Percentiles rank a stretch among this genome's conserved stretches.
These are phyloP conservation scores for Ooceraea biroi DNA, from an alignment of 1,140 invertebrate species.

Conservation along the genomic window DNA sequence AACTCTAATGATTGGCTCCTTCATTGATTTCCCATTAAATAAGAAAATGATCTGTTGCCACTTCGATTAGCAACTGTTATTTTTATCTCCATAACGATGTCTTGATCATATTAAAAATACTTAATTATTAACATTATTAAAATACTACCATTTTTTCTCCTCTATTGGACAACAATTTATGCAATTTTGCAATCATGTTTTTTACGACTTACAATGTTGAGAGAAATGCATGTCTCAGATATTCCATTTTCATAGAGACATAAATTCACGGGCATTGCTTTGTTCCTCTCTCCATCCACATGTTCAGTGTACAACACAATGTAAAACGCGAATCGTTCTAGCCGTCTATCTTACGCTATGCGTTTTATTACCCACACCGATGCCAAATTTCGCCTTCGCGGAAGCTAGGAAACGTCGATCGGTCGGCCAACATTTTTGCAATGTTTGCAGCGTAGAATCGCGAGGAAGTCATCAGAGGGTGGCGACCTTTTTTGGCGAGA, in stretches of 20 bases:
- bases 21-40: background rate
- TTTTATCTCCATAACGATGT: background rate
- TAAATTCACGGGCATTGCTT: slow-evolving; percentile 11
- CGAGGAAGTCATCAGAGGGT: no score
- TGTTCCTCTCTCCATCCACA: no score
- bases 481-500: slow-evolving; percentile 36
- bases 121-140: no score
- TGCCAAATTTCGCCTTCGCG: slow-evolving; percentile 55
- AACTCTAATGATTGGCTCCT: background rate
- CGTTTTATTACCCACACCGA: slow-evolving; percentile 38
- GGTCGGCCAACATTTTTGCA: slow-evolving; percentile 68
- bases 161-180: slow-evolving; percentile 9
- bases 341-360: no score
- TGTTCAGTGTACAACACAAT: slow-evolving; percentile 38
- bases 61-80: background rate
- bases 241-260: slow-evolving; percentile 6
- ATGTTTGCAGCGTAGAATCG: slow-evolving; percentile 26
- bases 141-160: no score
- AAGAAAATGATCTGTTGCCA: background rate
- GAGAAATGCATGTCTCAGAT: slow-evolving; percentile 12
- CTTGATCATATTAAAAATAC: background rate
- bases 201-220: background rate
- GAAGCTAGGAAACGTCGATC: slow-evolving; percentile 76
- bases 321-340: slow-evolving; percentile 28
- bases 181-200: background rate